phyloP scores from a whole-genome alignment of 2,888 invertebrate genomes.

The Abrostola tripartita region DNA sequence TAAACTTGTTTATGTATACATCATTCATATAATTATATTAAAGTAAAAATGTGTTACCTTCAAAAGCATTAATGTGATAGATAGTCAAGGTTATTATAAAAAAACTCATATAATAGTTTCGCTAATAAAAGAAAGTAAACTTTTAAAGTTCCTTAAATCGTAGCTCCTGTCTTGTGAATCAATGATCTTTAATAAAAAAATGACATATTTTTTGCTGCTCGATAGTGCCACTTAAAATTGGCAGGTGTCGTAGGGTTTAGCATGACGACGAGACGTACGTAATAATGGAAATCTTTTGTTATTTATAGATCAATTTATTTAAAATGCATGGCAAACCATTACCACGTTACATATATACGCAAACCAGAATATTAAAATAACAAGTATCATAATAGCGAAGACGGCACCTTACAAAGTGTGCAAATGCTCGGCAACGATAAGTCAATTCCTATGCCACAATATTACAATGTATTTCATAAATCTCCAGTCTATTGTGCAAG shows the following conservation, averaged over 20 bases:
- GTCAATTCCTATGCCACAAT: not conserved
- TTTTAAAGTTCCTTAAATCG: no score
- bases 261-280: conserved; percentile 30
- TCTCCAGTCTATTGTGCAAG: conserved; percentile 8
- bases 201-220: no score
- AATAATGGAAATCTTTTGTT: conserved; percentile 43
- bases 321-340: not conserved
- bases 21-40: no score
- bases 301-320: conserved; percentile 36
- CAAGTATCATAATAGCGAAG: not conserved
- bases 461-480: not conserved
- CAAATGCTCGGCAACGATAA: not conserved
- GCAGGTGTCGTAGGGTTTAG: conserved; percentile 42
- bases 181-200: no score
- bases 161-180: no score
- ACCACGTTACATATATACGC: not conserved
- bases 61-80: no score
- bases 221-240: conserved; percentile 30
- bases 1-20: no score
- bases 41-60: no score
- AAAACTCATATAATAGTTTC: no score
- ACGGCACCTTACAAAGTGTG: not conserved
- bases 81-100: no score
- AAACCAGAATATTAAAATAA: not conserved
- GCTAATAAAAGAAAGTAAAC: no score